A percentile compares a stretch with the other conserved stretches of the same genome.
Evolutionary conservation across 2,888 invertebrate species (phyloP).

Genomic region (Caenorhabditis panamensis): DNA sequence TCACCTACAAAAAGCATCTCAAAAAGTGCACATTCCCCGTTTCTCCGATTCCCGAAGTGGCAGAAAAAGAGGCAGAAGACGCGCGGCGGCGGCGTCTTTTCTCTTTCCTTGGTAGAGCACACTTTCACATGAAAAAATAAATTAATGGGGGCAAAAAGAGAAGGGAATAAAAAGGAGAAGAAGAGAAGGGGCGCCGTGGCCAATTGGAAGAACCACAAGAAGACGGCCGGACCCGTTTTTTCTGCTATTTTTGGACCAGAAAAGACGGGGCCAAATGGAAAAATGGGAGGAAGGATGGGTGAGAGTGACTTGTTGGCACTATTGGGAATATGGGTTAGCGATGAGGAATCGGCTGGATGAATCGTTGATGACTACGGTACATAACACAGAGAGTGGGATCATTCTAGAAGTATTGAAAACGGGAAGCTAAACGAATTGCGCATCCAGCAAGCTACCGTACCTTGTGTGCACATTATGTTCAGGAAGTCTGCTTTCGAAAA

Average conservation of each 20-base stretch:
- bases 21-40: conserved; percentile 9
- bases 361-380: background rate
- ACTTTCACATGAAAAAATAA: conserved; percentile 46
- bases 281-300: conserved; percentile 19
- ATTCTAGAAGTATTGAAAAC: too few relatives aligned
- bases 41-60: conserved; percentile 11
- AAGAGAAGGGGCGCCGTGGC: conserved; percentile 25
- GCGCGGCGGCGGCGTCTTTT: background rate
- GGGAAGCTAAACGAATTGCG: too few relatives aligned
- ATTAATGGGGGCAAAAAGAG: conserved; percentile 46
- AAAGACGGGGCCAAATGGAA: conserved; percentile 40
- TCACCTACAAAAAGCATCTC: background rate
- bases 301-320: conserved; percentile 32
- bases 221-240: conserved; percentile 11
- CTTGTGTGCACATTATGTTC: too few relatives aligned
- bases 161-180: conserved; percentile 11
- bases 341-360: background rate
- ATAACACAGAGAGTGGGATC: too few relatives aligned
- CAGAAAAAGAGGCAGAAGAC: background rate
- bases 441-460: too few relatives aligned
- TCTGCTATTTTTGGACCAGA: conserved; percentile 44
- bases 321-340: conserved; percentile 30
- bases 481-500: too few relatives aligned
- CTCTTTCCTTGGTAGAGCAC: conserved; percentile 9
- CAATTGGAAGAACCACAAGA: conserved; percentile 38